A percentile compares a stretch with the other conserved stretches of the same genome.
These are phyloP conservation scores for Syrista parreyssii DNA, from an alignment of 2,888 invertebrate species.

Conservation along the genomic window DNA sequence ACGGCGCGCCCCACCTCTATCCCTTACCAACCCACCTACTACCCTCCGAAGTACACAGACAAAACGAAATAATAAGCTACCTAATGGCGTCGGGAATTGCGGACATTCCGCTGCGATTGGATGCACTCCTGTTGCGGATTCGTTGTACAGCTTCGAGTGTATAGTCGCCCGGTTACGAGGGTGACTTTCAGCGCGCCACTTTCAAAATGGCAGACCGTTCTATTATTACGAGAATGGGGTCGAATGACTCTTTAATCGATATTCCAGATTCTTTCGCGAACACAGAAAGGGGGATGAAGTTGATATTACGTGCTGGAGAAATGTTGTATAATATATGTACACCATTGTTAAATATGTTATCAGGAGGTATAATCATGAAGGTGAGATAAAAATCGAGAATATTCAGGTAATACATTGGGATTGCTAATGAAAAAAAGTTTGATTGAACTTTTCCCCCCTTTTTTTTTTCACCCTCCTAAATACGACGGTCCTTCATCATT, in stretches of 20 bases:
- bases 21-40: background rate
- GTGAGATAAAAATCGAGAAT: background rate
- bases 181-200: slow-evolving; percentile 12
- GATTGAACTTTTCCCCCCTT: background rate
- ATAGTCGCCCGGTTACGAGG: slow-evolving; percentile 26
- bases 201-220: slow-evolving; percentile 20
- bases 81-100: slow-evolving; percentile 54
- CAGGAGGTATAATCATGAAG: background rate
- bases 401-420: background rate
- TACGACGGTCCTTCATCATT: background rate
- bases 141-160: slow-evolving; percentile 35
- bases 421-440: background rate
- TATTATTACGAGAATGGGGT: slow-evolving; percentile 30
- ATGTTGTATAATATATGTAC: background rate
- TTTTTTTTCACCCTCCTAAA: background rate
- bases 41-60: slow-evolving; percentile 17
- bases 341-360: background rate
- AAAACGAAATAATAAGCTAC: slow-evolving; percentile 60
- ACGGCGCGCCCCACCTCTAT: background rate
- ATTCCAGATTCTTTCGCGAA: slow-evolving; percentile 35
- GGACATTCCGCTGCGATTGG: slow-evolving; percentile 56
- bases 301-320: background rate
- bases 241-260: slow-evolving; percentile 55
- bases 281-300: background rate
- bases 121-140: slow-evolving; percentile 45